These are phyloP conservation scores for Helogale parvula DNA, from an alignment of 2,113 vertebrate genomes.

Conservation along the genomic window DNA sequence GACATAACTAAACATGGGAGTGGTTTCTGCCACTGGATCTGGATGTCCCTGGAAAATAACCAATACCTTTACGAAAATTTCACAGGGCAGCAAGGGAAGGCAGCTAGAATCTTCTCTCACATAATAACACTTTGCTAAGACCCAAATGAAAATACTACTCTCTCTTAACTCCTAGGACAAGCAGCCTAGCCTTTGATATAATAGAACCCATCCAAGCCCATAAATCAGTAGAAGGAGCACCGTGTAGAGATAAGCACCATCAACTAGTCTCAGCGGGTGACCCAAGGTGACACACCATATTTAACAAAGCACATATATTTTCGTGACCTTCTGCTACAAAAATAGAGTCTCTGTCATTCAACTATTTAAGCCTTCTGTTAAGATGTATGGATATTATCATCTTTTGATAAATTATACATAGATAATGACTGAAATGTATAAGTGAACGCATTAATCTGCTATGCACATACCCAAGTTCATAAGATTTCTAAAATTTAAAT, in stretches of 20 bases:
- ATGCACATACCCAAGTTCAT: not conserved
- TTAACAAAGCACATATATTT: not conserved
- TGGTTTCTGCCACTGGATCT: not conserved
- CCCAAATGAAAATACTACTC: conserved; percentile 17
- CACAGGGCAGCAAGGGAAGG: not conserved
- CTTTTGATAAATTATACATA: not conserved
- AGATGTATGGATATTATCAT: not conserved
- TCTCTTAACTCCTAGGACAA: not conserved
- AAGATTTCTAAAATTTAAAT: not conserved
- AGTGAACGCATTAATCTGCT: not conserved
- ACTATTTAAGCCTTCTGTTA: not conserved
- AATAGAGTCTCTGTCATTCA: not conserved
- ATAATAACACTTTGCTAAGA: not conserved
- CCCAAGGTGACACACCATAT: not conserved
- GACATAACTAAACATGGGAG: not conserved
- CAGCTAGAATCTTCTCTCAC: not conserved
- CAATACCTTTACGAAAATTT: not conserved
- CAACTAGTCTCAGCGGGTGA: not conserved
- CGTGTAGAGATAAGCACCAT: not conserved
- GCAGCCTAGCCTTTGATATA: not conserved
- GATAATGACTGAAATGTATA: not conserved
- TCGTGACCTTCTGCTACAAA: not conserved
- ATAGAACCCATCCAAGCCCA: not conserved
- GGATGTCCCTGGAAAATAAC: not conserved
- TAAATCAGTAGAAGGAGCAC: conserved; percentile 10